These are phyloP conservation scores for Limnephilus auricula DNA, from an alignment of 2,888 invertebrate species.

Conservation along the genomic window DNA sequence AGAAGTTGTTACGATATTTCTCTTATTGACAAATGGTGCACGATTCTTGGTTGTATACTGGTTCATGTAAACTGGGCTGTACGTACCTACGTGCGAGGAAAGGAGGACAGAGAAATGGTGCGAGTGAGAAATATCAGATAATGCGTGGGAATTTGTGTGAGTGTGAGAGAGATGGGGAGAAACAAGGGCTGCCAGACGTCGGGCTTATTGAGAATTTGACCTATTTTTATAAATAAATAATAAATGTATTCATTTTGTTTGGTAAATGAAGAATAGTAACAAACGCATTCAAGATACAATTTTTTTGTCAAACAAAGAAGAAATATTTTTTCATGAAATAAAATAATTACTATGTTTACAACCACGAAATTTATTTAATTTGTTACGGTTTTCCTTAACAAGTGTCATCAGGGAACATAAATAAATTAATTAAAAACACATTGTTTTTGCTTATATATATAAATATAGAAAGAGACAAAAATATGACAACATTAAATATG, in stretches of 20 bases:
- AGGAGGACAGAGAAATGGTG: slow-evolving; percentile 51
- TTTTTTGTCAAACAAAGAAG: not conserved
- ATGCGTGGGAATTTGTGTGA: slow-evolving; percentile 23
- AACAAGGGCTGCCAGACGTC: slow-evolving; percentile 8
- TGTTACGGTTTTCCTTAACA: too few relatives aligned
- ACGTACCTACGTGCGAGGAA: not conserved
- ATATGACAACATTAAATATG: too few relatives aligned
- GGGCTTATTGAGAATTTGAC: not conserved
- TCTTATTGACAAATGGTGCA: not conserved
- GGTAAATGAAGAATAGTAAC: not conserved
- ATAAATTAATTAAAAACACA: too few relatives aligned
- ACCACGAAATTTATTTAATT: too few relatives aligned
- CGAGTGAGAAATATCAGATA: slow-evolving; percentile 18
- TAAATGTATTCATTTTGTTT: not conserved
- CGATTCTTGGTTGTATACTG: not conserved
- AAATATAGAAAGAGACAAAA: too few relatives aligned
- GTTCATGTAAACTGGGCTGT: not conserved
- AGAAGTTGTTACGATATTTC: not conserved
- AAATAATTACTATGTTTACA: too few relatives aligned
- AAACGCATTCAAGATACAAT: not conserved
- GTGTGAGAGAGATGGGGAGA: slow-evolving; percentile 33
- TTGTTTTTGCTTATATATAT: too few relatives aligned
- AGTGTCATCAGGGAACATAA: too few relatives aligned
- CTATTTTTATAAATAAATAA: not conserved
- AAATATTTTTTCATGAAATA: too few relatives aligned